Evolutionary conservation across 2,888 invertebrate genomes (phyloP).

Genomic region (Rhingia campestris): DNA sequence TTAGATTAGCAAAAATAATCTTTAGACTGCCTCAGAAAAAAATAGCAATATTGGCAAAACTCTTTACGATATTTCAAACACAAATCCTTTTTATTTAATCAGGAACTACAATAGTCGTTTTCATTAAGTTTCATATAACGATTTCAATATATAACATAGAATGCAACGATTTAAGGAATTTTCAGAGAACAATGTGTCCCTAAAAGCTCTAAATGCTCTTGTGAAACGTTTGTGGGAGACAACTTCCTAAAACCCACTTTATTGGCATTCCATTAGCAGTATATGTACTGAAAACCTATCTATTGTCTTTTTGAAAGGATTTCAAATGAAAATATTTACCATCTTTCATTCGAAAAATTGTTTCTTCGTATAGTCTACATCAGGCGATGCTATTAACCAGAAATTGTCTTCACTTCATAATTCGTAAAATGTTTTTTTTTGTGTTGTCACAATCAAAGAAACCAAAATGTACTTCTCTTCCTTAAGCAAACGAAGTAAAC

Average conservation of each 20-base stretch:
- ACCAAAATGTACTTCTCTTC: neutral
- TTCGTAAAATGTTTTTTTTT: neutral
- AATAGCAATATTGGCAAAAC: no score
- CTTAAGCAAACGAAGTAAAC: no score
- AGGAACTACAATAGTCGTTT: no score
- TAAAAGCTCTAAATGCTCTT: neutral
- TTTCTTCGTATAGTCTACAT: neutral
- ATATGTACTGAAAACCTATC: neutral
- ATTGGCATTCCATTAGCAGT: slow-evolving; percentile 25
- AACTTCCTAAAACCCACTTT: neutral
- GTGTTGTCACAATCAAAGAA: neutral
- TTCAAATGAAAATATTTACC: slow-evolving; percentile 7
- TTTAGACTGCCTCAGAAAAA: no score
- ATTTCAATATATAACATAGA: no score
- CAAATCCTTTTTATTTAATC: no score
- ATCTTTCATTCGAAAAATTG: neutral
- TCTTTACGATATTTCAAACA: no score
- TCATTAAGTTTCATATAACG: no score
- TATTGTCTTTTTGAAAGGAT: neutral
- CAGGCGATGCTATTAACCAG: neutral
- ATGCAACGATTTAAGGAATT: no score
- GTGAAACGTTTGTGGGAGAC: neutral
- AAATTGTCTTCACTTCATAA: slow-evolving; percentile 3
- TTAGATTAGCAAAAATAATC: no score
- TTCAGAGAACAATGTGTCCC: neutral